Conservation (phyloP, 1,140 invertebrate species). For the Micrasema longulum region DNA sequence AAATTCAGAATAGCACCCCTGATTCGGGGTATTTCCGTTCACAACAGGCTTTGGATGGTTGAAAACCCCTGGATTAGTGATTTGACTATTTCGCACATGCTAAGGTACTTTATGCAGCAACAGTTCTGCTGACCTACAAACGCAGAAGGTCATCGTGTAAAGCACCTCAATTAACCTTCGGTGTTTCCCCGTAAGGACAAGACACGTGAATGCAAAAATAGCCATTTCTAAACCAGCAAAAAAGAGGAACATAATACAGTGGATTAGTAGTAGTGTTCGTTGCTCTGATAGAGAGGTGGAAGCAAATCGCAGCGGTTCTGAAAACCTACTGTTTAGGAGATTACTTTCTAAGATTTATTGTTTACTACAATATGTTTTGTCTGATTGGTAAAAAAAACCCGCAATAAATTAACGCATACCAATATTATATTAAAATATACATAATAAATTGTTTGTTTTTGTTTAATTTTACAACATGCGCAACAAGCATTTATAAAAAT, state of each 20-base stretch:
- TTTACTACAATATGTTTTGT: background rate
- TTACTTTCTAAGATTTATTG: background rate
- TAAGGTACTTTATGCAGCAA: too few species aligned
- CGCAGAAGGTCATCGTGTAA: constrained; percentile 7
- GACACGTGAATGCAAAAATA: constrained; percentile 18
- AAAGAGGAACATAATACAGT: too few species aligned
- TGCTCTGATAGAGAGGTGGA: background rate
- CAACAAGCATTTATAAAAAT: too few species aligned
- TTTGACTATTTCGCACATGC: background rate
- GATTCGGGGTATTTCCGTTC: too few species aligned
- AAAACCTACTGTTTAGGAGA: background rate
- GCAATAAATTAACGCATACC: background rate
- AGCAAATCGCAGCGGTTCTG: background rate
- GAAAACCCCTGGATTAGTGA: background rate
- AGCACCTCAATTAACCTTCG: constrained; percentile 26
- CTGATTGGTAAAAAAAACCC: background rate
- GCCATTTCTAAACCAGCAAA: background rate
- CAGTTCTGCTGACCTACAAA: constrained; percentile 13
- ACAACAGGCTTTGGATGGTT: too few species aligned
- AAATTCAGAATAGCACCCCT: too few species aligned
- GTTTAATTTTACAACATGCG: background rate
- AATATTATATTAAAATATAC: background rate
- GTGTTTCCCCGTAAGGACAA: constrained; percentile 21
- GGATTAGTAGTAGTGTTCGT: too few species aligned
- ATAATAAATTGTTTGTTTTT: background rate